Evolutionary conservation across 2,113 vertebrate genomes (phyloP), one percentile per base, ranked within the genome.

Genomic region (Etheostoma spectabile): DNA sequence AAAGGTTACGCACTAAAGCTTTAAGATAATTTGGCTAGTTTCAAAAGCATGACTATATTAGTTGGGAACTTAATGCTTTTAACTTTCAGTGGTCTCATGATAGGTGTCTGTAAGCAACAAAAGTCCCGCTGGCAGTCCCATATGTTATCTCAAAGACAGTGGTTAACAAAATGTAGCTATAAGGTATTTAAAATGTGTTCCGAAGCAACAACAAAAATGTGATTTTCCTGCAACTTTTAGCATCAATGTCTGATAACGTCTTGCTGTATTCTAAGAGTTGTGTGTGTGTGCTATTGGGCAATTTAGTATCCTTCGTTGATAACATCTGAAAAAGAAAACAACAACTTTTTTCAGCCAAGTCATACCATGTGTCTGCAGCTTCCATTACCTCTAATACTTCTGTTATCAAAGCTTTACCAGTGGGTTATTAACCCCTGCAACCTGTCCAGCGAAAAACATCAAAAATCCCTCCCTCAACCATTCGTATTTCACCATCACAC

Each of bases 391-490:
- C 24, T 35, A n/a, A 74, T 59, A 15, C 11, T 61, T 30, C n/a
- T 65, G 52, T 69, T 82, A 71, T 75, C 22, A 49, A 62, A 84
- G 21, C 5, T n/a, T 55, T 22, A 51, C 45, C 51, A 11, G 13
- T n/a, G 48, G 30, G 66, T 78, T 48, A 77, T 83, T 82, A 74
- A 79, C 80, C 52, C 13, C 38, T 51, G 56, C 18, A 49, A 48
- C 52, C 49, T 22, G 6, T 59, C 69, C 52, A 18, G 61, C 24
- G 52, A 61, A 35, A 8, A 22, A 30, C n/a, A 15, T 6, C 15
- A 6, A 38, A 15, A n/a, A 4, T 0, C 3, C n/a, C 6, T 8
- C 2, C 10, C 33, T 38, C 2, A 22, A 10, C 42, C 3, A 16
- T 5, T 21, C 22, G 22, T 10, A 14, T 77, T 3, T 64, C 65